Percentiles rank a stretch among this genome's conserved stretches.
These are phyloP conservation scores for Pterobdella sp. DNA, from an alignment of 2,888 invertebrate species.

Conservation along the genomic window DNA sequence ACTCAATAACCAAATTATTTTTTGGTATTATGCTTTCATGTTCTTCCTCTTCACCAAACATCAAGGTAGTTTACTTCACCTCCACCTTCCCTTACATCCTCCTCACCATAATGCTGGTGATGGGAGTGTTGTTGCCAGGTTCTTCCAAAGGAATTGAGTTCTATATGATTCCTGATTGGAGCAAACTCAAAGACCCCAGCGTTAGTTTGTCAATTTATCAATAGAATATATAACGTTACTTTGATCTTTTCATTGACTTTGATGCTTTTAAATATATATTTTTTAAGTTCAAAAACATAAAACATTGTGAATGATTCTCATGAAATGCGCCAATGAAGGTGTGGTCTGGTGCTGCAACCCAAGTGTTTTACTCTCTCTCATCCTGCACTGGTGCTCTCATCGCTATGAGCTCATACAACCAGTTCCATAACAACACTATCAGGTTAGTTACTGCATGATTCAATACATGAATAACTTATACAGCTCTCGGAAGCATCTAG, in stretches of 20 bases:
- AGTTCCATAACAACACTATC: slow-evolving; percentile 41
- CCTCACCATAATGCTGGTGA: slow-evolving; percentile 37
- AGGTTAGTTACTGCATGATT: slow-evolving; percentile 36
- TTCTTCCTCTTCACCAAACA: not conserved
- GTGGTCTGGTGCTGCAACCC: slow-evolving; percentile 38
- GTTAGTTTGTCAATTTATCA: slow-evolving; percentile 37
- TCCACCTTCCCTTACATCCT: slow-evolving; percentile 38
- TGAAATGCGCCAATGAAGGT: slow-evolving; percentile 22
- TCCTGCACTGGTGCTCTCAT: slow-evolving; percentile 41
- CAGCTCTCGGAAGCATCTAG: too few relatives aligned
- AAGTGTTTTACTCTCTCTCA: slow-evolving; percentile 38
- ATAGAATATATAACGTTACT: not conserved
- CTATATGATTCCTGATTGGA: slow-evolving; percentile 68
- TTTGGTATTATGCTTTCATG: not conserved
- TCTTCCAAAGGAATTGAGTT: slow-evolving; percentile 65
- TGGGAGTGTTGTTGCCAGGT: slow-evolving; percentile 36
- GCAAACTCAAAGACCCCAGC: slow-evolving; percentile 53
- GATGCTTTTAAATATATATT: too few relatives aligned
- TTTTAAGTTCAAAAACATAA: too few relatives aligned
- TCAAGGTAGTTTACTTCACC: slow-evolving; percentile 38
- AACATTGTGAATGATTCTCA: too few relatives aligned
- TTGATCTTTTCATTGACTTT: too few relatives aligned
- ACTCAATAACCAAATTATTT: not conserved
- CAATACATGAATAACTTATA: not conserved
- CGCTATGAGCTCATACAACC: slow-evolving; percentile 41